Conservation (phyloP, 1,140 invertebrate genomes). For the Thalassaphorura encarpata region DNA sequence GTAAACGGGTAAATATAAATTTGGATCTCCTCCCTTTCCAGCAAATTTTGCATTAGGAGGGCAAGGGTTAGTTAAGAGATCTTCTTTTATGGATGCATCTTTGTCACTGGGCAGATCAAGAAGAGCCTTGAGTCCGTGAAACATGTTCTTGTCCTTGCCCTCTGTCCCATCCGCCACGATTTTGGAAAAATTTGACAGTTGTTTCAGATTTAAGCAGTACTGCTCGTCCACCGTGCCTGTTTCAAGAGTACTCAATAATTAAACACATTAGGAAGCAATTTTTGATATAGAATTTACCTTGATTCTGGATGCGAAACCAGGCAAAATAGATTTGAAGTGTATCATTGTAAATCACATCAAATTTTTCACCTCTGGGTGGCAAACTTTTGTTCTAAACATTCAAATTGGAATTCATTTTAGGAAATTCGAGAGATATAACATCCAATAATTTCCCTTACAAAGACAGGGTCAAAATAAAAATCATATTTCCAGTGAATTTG, state of each 20-base stretch:
- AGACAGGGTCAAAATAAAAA: slow-evolving; percentile 7
- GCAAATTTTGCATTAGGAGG: background rate
- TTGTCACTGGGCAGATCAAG: background rate
- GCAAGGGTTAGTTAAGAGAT: too few relatives aligned
- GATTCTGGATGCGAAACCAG: background rate
- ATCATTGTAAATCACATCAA: background rate
- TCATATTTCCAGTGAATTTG: slow-evolving; percentile 19
- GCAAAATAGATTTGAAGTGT: slow-evolving; percentile 2
- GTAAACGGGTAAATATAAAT: slow-evolving; percentile 8
- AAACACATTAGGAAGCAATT: background rate
- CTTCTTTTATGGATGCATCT: too few relatives aligned
- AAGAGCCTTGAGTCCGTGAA: slow-evolving; percentile 5
- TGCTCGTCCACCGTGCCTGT: background rate
- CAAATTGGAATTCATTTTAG: too few relatives aligned
- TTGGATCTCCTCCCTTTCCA: background rate
- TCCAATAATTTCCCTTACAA: too few relatives aligned
- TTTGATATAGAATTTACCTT: background rate
- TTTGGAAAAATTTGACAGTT: background rate
- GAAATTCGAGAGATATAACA: too few relatives aligned
- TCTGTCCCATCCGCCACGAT: background rate
- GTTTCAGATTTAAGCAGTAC: background rate
- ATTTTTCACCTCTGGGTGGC: background rate
- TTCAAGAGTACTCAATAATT: background rate
- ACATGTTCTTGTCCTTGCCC: slow-evolving; percentile 1
- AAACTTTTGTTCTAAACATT: too few relatives aligned